Evolutionary conservation across 2,113 vertebrate genomes (phyloP), one percentile per base, ranked within the genome.

Genomic region (Caranx melampygus): DNA sequence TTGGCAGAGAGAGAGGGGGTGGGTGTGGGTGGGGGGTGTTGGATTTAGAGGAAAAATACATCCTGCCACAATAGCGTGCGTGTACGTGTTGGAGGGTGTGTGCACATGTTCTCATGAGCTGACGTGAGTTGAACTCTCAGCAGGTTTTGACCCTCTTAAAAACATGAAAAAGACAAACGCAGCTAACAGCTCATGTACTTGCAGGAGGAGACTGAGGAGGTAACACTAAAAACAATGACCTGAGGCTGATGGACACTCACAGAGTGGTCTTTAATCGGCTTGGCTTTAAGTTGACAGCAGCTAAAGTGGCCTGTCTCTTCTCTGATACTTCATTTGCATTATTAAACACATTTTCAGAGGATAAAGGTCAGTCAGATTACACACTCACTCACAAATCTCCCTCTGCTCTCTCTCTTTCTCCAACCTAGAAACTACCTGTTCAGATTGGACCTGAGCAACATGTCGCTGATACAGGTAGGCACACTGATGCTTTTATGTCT

Each of bases 341-440:
- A 26, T 40, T 68, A 42, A 75, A 70, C 26, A 59, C 10, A 40
- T 62, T 52, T 57, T 21, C 37, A 20, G 26, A 52, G 31, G 3
- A 54, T 61, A 13, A 45, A 40, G 14, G 12, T 10, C 31, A 21
- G 52, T 60, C 10, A 14, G 2, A 9, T 42, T 35, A 1, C 33
- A 20, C 65, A 35, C 31, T 16, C 16, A 49, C 45, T 69, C 35
- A 68, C 14, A 6, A 15, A 10, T 54, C 1, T 62, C 0, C 18
- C 2, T 72, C 4, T 67, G 13, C 21, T 83, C 26, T 91, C 52
- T 87, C 44, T 83, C 26, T 91, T 49, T 87, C 44, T 9, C 72
- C 71, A 45, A 58, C 85, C 63, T 95, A 99, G 98, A 94, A 99
- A 99, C 95, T 96, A 96, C 96, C 97, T 99, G 95, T 99, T 99